Evolutionary conservation across 2,797 vertebrate genomes (phyloP).

Genomic region (Lacerta bilineata): DNA sequence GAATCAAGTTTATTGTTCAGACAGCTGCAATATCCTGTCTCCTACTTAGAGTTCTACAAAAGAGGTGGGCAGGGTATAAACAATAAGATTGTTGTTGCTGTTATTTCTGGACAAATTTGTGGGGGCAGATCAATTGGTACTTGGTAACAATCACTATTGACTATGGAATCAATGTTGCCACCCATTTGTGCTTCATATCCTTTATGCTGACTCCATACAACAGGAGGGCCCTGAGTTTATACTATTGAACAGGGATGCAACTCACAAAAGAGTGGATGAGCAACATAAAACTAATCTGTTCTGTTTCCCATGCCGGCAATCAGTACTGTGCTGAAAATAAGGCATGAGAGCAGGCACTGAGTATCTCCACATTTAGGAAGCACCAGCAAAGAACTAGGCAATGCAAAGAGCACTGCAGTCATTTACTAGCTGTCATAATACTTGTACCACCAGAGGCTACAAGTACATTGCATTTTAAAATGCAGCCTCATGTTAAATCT

Average conservation of each 20-base stretch:
- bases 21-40: background rate
- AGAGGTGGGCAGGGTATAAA: background rate
- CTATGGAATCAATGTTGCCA: background rate
- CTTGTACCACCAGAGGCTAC: background rate
- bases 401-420: background rate
- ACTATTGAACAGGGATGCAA: background rate
- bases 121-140: background rate
- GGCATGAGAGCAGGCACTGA: background rate
- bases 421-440: conserved; percentile 6
- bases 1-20: background rate
- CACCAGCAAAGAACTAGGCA: background rate
- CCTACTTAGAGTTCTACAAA: background rate
- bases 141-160: background rate
- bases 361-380: background rate
- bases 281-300: background rate
- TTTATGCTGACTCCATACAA: background rate
- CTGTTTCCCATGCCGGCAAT: background rate
- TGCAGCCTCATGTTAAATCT: background rate
- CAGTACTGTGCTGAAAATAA: background rate
- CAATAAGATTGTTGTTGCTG: no score
- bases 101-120: no score
- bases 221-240: background rate
- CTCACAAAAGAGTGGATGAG: background rate
- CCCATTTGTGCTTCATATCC: background rate
- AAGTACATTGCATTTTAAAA: conserved; percentile 1